A percentile compares a stretch with the other conserved stretches of the same genome.
Evolutionary conservation across 2,888 invertebrate species (phyloP).

Genomic region (Rotaria macrura): DNA sequence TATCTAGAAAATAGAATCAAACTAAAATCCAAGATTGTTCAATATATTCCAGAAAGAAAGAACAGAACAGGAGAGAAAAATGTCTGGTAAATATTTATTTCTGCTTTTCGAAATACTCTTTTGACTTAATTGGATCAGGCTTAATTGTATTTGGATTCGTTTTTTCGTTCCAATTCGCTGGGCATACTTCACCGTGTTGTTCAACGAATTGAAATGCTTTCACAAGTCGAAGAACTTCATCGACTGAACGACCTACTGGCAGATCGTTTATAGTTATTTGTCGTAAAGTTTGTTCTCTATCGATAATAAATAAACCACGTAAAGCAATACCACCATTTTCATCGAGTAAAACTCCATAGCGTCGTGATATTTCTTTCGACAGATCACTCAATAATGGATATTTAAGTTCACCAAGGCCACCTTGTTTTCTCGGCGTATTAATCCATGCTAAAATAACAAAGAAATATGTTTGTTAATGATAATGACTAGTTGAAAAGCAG

Average conservation of each 20-base stretch:
- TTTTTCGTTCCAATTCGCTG: conserved; percentile 83
- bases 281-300: conserved; percentile 59
- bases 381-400: conserved; percentile 82
- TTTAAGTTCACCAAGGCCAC: conserved; percentile 70
- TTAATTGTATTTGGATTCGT: conserved; percentile 67
- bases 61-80: too few relatives aligned
- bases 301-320: conserved; percentile 73
- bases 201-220: conserved; percentile 82
- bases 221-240: conserved; percentile 71
- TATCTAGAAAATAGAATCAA: not conserved
- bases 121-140: conserved; percentile 72
- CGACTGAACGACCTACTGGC: conserved; percentile 78
- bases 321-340: conserved; percentile 54
- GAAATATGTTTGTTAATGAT: not conserved
- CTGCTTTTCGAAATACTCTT: conserved; percentile 70
- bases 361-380: conserved; percentile 69
- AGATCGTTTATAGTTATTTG: conserved; percentile 79
- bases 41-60: too few relatives aligned
- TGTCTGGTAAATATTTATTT: not conserved
- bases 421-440: conserved; percentile 37
- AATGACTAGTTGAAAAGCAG: too few relatives aligned
- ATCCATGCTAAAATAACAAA: not conserved
- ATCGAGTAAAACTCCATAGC: conserved; percentile 76
- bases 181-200: conserved; percentile 86
- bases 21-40: too few relatives aligned